A percentile compares a stretch with the other conserved stretches of the same genome.
Conservation (phyloP, 2,888 invertebrate genomes). For the Eilema caniola region DNA sequence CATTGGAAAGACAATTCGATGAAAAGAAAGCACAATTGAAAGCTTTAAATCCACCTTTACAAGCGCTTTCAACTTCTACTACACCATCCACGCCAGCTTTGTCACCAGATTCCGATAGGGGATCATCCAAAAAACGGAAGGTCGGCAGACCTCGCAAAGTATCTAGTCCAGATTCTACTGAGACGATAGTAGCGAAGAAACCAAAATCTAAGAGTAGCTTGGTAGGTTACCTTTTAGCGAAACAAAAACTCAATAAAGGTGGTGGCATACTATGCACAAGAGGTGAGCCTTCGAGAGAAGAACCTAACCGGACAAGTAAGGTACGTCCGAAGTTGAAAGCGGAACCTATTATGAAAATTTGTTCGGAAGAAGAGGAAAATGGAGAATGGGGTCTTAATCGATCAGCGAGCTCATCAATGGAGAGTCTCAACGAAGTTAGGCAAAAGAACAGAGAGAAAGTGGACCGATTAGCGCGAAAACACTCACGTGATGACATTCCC, state of each 20-base stretch:
- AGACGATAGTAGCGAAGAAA: constrained; percentile 94
- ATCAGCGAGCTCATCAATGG: constrained; percentile 86
- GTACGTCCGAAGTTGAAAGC: constrained; percentile 91
- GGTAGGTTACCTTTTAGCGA: constrained; percentile 89
- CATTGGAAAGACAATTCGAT: constrained; percentile 92
- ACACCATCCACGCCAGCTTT: constrained; percentile 80
- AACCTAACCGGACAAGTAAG: constrained; percentile 84
- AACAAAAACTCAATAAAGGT: constrained; percentile 84
- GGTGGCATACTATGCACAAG: constrained; percentile 83
- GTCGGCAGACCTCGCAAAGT: constrained; percentile 93
- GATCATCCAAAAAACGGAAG: constrained; percentile 92
- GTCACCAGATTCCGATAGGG: constrained; percentile 81
- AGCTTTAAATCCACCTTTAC: constrained; percentile 88
- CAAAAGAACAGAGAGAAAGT: constrained; percentile 84
- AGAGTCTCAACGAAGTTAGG: constrained; percentile 82
- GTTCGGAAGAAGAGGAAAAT: constrained; percentile 85
- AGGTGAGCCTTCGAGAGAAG: constrained; percentile 85
- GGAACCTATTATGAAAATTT: constrained; percentile 89
- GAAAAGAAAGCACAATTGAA: constrained; percentile 95
- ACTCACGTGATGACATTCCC: constrained; percentile 79
- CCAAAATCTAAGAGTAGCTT: constrained; percentile 90
- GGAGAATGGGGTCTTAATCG: constrained; percentile 79
- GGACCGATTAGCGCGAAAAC: constrained; percentile 79
- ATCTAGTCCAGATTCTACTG: constrained; percentile 89
- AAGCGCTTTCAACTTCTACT: constrained; percentile 72